Evolutionary conservation across 2,113 vertebrate genomes (phyloP).

Genomic region (Telmatochromis sp.): DNA sequence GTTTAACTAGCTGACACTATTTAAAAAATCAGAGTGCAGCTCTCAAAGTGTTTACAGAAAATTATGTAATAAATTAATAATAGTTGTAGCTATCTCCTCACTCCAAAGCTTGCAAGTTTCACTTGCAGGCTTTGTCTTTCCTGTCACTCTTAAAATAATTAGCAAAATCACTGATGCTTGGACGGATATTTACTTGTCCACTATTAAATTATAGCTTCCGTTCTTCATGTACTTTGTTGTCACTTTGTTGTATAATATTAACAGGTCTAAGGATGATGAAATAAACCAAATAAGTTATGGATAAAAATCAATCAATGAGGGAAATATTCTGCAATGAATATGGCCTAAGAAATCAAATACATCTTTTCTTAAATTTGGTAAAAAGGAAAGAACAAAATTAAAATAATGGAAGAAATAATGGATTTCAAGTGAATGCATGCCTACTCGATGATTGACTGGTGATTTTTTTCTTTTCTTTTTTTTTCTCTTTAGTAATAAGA

Average conservation of each 20-base stretch:
- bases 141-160: background rate
- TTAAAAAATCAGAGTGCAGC: background rate
- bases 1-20: background rate
- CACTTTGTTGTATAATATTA: background rate
- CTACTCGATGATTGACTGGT: slow-evolving; percentile 22
- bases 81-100: background rate
- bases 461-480: background rate
- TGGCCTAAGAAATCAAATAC: background rate
- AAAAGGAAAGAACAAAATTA: background rate
- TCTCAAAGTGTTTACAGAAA: background rate
- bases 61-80: background rate
- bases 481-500: slow-evolving; percentile 9
- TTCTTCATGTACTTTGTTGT: background rate
- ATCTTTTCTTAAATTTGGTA: background rate
- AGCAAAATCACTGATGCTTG: background rate
- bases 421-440: background rate
- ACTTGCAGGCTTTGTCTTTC: background rate
- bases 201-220: background rate
- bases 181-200: background rate
- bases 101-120: background rate
- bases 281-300: background rate
- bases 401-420: background rate
- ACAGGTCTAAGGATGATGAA: background rate
- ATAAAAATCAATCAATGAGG: background rate
- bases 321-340: background rate